Evolutionary conservation across 2,888 invertebrate genomes (phyloP).

Genomic region (Drosophila longiperda): DNA sequence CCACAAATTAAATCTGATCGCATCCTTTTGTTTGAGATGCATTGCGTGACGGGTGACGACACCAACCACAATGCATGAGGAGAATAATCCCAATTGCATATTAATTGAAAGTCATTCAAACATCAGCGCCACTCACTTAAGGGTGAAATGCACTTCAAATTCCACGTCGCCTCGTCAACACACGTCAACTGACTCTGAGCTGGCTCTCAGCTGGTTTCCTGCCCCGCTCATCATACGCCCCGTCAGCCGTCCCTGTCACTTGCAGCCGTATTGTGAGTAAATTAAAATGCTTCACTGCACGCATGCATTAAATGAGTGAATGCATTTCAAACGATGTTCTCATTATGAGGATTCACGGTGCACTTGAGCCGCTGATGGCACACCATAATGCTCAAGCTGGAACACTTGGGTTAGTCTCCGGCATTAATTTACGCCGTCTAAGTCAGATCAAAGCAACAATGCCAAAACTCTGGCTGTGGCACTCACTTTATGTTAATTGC

Average conservation of each 20-base stretch:
- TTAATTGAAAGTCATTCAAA: conserved; percentile 66
- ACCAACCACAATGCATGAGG: not conserved
- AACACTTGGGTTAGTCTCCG: not conserved
- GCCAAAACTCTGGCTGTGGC: conserved; percentile 3
- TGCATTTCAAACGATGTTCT: conserved; percentile 60
- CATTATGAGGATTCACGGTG: conserved; percentile 38
- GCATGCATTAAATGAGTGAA: conserved; percentile 57
- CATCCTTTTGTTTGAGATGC: conserved; percentile 39
- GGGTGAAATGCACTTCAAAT: conserved; percentile 21
- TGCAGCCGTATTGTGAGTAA: conserved; percentile 47
- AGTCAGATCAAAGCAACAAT: conserved; percentile 63
- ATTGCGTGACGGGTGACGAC: conserved; percentile 18
- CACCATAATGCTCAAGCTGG: conserved; percentile 1
- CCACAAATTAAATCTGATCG: not conserved
- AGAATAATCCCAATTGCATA: conserved; percentile 53
- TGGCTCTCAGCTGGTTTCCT: no score
- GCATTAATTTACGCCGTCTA: conserved; percentile 33
- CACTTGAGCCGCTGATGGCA: conserved; percentile 37
- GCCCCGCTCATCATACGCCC: conserved; percentile 10
- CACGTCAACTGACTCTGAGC: conserved; percentile 8
- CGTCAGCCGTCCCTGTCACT: conserved; percentile 7
- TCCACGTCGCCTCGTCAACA: conserved; percentile 2
- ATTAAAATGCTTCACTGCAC: conserved; percentile 61
- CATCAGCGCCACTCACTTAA: conserved; percentile 16
- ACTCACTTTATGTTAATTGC: conserved; percentile 35